Conservation (phyloP, 2,113 vertebrate genomes). For the Nyctibius bracteatus region DNA sequence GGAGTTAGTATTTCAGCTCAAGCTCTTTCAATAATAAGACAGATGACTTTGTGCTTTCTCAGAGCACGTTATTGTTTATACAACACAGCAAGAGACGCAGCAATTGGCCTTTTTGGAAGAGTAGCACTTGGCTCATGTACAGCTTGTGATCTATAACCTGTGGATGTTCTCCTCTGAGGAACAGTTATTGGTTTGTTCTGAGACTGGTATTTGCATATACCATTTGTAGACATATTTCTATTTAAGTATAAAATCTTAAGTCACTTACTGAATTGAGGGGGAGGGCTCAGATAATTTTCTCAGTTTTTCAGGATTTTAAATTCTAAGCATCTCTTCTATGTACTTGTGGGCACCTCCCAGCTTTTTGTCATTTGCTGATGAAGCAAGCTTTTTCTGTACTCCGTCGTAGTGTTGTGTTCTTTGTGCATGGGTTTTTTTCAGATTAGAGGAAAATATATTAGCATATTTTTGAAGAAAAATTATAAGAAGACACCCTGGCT, state of each 20-base stretch:
- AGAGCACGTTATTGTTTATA: background rate
- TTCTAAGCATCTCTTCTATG: background rate
- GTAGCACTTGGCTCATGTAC: background rate
- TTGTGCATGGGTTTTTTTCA: background rate
- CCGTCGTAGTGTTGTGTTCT: background rate
- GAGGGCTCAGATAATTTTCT: background rate
- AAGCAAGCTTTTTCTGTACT: background rate
- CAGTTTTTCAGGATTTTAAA: background rate
- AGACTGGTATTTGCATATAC: background rate
- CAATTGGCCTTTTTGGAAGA: background rate
- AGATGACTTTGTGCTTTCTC: background rate
- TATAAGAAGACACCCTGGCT: background rate
- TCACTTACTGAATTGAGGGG: background rate
- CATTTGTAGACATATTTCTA: background rate
- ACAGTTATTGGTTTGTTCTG: background rate
- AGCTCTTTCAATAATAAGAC: background rate
- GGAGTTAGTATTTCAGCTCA: background rate
- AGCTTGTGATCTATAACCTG: background rate
- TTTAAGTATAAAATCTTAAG: background rate
- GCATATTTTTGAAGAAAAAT: background rate
- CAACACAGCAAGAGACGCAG: background rate
- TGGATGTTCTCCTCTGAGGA: background rate
- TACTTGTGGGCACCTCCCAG: background rate
- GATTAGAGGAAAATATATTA: background rate
- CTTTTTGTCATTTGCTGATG: background rate